Percentiles rank a stretch among this genome's conserved stretches.
These are phyloP conservation scores for Tenualosa thibaudeaui DNA, from an alignment of 2,797 vertebrate genomes.

Conservation along the genomic window DNA sequence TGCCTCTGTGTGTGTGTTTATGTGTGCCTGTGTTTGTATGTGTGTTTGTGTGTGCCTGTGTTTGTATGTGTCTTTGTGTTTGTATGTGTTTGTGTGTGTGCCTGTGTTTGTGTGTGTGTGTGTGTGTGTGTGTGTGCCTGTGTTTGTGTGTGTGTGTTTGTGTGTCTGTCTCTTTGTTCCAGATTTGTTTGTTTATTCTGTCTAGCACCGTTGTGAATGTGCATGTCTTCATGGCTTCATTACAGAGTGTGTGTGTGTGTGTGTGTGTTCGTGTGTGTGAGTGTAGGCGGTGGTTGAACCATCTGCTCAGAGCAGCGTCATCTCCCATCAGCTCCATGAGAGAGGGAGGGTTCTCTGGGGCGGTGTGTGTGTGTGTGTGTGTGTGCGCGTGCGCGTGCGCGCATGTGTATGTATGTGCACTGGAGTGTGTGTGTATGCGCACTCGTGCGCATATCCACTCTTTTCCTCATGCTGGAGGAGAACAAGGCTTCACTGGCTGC, in stretches of 20 bases:
- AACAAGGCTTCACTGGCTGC: not conserved
- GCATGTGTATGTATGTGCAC: not conserved
- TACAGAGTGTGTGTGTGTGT: too few species aligned
- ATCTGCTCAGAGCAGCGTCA: not conserved
- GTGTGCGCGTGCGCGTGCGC: not conserved
- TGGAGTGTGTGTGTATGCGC: not conserved
- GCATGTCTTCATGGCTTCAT: not conserved
- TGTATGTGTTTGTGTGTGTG: too few species aligned
- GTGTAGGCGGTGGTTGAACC: slow-evolving; percentile 23
- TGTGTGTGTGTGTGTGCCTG: not conserved
- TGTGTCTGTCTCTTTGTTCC: not conserved
- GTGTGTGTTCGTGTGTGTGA: not conserved
- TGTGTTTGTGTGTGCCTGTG: too few species aligned
- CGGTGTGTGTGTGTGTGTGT: not conserved
- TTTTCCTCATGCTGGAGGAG: not conserved
- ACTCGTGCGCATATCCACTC: not conserved
- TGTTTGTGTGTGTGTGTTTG: not conserved
- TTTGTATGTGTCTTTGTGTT: too few species aligned
- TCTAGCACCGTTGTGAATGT: not conserved
- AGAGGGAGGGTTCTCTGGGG: slow-evolving; percentile 15
- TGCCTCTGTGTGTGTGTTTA: not conserved
- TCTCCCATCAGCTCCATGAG: slow-evolving; percentile 17
- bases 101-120: too few species aligned
- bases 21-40: not conserved
- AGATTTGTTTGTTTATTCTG: not conserved